Base-by-base conservation (phyloP, 1,140 invertebrate genomes). In the Drosophila cardini region DNA sequence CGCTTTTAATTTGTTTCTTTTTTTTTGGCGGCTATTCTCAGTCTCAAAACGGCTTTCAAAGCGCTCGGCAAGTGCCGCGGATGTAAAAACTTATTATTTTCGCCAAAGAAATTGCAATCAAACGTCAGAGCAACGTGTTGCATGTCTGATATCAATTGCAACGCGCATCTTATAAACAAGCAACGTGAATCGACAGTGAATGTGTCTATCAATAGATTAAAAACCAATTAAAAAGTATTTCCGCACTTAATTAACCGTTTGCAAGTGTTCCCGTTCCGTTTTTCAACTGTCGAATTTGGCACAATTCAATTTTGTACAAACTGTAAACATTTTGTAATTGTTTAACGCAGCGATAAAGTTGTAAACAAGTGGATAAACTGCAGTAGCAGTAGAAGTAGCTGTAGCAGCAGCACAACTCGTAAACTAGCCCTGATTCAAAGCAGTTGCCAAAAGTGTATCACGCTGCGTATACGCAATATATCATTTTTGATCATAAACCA, bases 11-110 rank as follows among this genome's bases (percentile, higher is more conserved):
- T 52, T 32, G 4, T 15, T n/a, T 55, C 3, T 61, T 62, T 58
- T 67, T 69, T 73, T 64, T 71, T 53, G 78, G 72, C 80, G 68
- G 60, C 69, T 65, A 48, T 71, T 73, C 72, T 84, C 84, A 90
- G 84, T 90, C 84, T 90, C 77, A 84, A 84, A 90, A 73, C 84
- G 85, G 85, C 85, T 84, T 89, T 89, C 74, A 80, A 69, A 87
- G 85, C 84, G 84, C 71, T 64, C 53, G 71, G 73, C 67, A 65
- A 71, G 84, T 84, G 84, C 71, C 77, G 80, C 84, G 84, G 84
- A 83, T 61, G 43, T 56, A 48, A 53, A 58, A 58, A n/a, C n/a
- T n/a, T n/a, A n/a, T 60, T 18, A 15, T 26, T 30, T 21, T 9
- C 11, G 11, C 11, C 45, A 18, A 18, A 42, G 38, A 45, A 48